Conservation (phyloP, 2,888 invertebrate species). For the Tetragnatha montana region DNA sequence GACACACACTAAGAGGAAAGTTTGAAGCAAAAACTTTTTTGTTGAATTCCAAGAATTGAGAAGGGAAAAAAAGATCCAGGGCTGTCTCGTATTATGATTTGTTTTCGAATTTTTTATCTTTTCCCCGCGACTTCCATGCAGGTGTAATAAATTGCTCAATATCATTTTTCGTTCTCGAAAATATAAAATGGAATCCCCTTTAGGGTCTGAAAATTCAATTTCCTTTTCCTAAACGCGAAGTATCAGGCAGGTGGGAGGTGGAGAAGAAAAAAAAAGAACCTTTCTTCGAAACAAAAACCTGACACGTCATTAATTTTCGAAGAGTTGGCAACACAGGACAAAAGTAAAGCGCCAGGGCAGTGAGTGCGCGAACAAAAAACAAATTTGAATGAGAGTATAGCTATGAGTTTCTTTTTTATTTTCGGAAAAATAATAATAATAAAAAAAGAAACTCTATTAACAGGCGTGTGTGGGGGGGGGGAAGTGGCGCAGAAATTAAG, state of each 20-base stretch:
- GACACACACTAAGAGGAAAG: neutral
- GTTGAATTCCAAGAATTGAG: neutral
- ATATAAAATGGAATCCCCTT: slow-evolving; percentile 61
- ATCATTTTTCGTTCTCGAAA: slow-evolving; percentile 53
- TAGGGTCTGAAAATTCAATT: slow-evolving; percentile 65
- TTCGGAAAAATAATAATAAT: no score
- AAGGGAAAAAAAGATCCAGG: neutral
- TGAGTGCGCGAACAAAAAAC: slow-evolving; percentile 1
- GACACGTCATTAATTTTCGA: slow-evolving; percentile 63
- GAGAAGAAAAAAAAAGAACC: neutral
- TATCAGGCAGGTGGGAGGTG: slow-evolving; percentile 9
- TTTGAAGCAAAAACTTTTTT: neutral
- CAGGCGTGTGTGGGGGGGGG: neutral
- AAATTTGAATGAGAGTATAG: neutral
- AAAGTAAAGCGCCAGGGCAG: neutral
- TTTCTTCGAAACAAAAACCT: slow-evolving; percentile 53
- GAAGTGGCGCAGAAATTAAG: neutral
- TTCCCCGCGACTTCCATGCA: slow-evolving; percentile 5
- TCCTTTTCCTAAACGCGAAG: slow-evolving; percentile 54
- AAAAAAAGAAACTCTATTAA: neutral
- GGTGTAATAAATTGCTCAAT: slow-evolving; percentile 57
- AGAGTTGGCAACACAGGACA: slow-evolving; percentile 30
- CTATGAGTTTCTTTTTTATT: neutral
- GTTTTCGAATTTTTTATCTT: slow-evolving; percentile 3
- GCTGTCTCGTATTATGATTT: slow-evolving; percentile 16